Conservation (phyloP, 2,888 invertebrate genomes). For the Entomobrya proxima region DNA sequence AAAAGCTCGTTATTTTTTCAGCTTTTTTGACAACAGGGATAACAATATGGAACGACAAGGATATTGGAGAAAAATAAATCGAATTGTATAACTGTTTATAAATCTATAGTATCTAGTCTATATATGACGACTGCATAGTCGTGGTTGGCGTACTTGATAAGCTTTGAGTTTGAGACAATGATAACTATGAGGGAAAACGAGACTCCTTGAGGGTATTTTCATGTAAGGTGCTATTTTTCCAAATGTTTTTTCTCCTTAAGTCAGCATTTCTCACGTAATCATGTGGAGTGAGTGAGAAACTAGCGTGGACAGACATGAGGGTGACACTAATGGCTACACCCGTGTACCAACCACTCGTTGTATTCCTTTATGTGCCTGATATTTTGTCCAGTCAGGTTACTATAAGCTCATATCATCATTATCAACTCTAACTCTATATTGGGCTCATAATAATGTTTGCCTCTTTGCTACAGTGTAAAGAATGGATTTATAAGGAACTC, state of each 20-base stretch:
- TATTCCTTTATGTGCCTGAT: constrained; percentile 18
- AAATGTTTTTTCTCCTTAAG: constrained; percentile 27
- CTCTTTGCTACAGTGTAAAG: not conserved
- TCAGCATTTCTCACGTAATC: constrained; percentile 66
- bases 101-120: not conserved
- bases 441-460: constrained; percentile 4
- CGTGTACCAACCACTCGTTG: constrained; percentile 14
- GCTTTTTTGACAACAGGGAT: constrained; percentile 55
- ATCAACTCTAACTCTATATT: not conserved
- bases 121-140: not conserved
- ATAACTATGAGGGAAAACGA: constrained; percentile 4
- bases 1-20: constrained; percentile 63
- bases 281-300: constrained; percentile 59
- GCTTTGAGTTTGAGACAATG: constrained; percentile 42
- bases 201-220: constrained; percentile 54
- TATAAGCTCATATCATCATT: not conserved
- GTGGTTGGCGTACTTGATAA: not conserved
- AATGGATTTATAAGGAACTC: constrained; percentile 1
- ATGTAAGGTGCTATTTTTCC: constrained; percentile 43
- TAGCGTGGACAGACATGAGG: constrained; percentile 59
- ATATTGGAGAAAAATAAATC: constrained; percentile 62
- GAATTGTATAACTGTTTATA: constrained; percentile 35
- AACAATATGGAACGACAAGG: constrained; percentile 41
- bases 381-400: not conserved
- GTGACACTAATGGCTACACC: constrained; percentile 62